Evolutionary conservation across 1,140 invertebrate species (phyloP).

Genomic region (Colletes gigas): DNA sequence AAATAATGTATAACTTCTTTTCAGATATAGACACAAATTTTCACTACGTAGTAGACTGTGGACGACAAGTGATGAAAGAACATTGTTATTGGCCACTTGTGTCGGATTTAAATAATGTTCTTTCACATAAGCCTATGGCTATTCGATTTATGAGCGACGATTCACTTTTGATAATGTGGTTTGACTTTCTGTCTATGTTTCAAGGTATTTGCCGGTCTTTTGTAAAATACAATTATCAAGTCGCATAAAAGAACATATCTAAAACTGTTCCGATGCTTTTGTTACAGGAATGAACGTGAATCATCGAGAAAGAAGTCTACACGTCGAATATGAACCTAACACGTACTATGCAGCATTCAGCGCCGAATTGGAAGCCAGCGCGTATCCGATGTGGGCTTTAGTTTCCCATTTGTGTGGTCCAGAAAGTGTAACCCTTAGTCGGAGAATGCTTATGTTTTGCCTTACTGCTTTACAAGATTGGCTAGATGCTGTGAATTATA

Average conservation of each 20-base stretch:
- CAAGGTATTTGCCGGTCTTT: constrained; percentile 86
- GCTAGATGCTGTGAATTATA: constrained; percentile 91
- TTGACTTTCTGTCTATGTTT: constrained; percentile 95
- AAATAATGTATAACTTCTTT: not conserved
- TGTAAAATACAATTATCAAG: not conserved
- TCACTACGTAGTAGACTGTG: constrained; percentile 96
- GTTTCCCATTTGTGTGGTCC: constrained; percentile 91
- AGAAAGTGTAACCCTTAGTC: constrained; percentile 87
- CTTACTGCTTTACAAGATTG: constrained; percentile 90
- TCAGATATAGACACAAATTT: constrained; percentile 89
- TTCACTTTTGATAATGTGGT: constrained; percentile 95
- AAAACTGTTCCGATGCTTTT: not conserved
- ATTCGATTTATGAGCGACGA: constrained; percentile 93
- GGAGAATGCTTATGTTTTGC: constrained; percentile 88
- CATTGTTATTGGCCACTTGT: constrained; percentile 99
- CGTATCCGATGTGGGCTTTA: constrained; percentile 98
- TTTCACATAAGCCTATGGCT: constrained; percentile 95
- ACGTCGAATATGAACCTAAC: constrained; percentile 98
- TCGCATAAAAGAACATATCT: not conserved
- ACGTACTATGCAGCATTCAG: constrained; percentile 98
- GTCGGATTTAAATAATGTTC: constrained; percentile 98
- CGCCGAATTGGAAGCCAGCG: constrained; percentile 96
- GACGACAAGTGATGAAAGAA: constrained; percentile 95
- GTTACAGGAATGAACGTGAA: constrained; percentile 96
- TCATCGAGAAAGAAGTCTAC: constrained; percentile 91